Percentiles rank a stretch among this genome's conserved stretches.
These are phyloP conservation scores for Siniperca knerii DNA, from an alignment of 2,113 vertebrate genomes.

Conservation along the genomic window DNA sequence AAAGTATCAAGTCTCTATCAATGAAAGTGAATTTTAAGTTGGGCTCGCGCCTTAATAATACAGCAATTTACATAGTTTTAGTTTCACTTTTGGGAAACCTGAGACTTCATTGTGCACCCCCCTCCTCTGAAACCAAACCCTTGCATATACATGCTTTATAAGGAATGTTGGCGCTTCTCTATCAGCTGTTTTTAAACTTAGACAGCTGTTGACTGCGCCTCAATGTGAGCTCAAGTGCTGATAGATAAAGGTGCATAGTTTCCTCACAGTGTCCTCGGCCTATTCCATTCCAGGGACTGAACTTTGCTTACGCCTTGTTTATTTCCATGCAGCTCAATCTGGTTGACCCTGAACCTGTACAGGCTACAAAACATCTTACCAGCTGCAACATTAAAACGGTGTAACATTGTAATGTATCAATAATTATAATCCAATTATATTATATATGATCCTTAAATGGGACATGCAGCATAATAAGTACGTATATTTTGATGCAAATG, in stretches of 20 bases:
- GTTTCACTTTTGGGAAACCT: background rate
- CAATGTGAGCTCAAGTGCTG: conserved; percentile 48
- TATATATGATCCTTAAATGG: background rate
- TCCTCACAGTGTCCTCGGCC: conserved; percentile 21
- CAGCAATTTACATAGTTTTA: background rate
- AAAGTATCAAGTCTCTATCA: background rate
- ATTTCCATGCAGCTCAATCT: conserved; percentile 52
- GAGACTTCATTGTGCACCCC: background rate
- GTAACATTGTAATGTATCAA: background rate
- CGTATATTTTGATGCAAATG: background rate
- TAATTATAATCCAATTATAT: background rate
- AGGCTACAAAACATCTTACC: conserved; percentile 14
- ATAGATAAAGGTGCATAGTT: conserved; percentile 68
- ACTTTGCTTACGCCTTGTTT: conserved; percentile 79
- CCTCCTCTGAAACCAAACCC: background rate
- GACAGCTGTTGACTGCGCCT: conserved; percentile 28
- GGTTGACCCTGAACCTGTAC: conserved; percentile 17
- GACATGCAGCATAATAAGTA: background rate
- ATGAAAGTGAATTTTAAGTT: background rate
- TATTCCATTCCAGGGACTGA: conserved; percentile 63
- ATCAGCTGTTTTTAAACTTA: conserved; percentile 33
- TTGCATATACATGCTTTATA: background rate
- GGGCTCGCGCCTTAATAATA: background rate
- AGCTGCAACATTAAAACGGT: background rate
- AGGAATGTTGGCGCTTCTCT: conserved; percentile 6